Conservation (phyloP, 2,797 vertebrate genomes). For the Petrocephalus sullivani region DNA sequence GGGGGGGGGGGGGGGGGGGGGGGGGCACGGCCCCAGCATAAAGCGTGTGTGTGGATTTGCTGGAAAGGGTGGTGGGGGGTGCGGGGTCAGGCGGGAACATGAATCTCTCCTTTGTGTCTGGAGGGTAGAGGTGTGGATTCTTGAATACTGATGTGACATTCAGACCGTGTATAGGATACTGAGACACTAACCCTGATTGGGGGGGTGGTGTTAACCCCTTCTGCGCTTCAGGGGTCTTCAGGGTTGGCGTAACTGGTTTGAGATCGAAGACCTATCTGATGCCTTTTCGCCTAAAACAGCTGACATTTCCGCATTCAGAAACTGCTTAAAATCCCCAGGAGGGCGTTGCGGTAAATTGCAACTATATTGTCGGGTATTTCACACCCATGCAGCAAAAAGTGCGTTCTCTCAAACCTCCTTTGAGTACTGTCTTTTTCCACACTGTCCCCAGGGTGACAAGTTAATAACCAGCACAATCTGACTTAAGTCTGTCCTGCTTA, state of each 20-base stretch:
- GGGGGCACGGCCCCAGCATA: background rate
- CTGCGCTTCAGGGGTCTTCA: background rate
- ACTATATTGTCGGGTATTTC: background rate
- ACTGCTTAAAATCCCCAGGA: too few relatives aligned
- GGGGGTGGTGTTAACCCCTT: conserved; percentile 5
- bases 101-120: conserved; percentile 56
- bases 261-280: too few relatives aligned
- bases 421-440: background rate
- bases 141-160: conserved; percentile 56
- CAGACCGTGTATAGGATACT: conserved; percentile 32
- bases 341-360: background rate
- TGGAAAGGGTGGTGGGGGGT: background rate
- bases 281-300: too few relatives aligned
- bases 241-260: too few relatives aligned
- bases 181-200: conserved; percentile 18
- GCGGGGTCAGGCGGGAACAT: conserved; percentile 40
- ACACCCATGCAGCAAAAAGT: background rate
- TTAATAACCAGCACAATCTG: background rate
- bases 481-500: background rate
- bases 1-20: background rate
- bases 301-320: too few relatives aligned
- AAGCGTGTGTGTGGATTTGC: background rate
- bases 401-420: background rate
- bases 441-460: background rate
- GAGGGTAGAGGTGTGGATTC: conserved; percentile 54